Base-by-base conservation (phyloP, 1,140 invertebrate genomes). In the Aleiodes sp. region DNA sequence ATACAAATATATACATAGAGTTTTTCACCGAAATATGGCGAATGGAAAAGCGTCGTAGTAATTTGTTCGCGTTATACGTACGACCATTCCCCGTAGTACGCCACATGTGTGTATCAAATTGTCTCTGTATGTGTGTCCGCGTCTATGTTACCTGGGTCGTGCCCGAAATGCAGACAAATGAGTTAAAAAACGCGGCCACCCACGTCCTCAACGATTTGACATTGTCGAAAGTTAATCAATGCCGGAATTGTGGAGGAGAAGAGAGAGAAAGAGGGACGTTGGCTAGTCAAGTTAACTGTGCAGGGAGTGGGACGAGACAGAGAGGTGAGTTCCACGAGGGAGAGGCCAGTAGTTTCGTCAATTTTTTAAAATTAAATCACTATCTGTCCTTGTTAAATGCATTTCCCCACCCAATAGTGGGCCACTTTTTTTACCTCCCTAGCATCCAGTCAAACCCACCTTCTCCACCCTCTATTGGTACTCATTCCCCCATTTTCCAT, bases 301-400 rank as follows among this genome's bases (percentile, higher is more conserved):
- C 70, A 19, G 16, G 52, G 68, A 12, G 59, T 4, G 56, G 59
- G 65, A 9, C 31, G 43, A 31, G 26, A 43, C 9, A 41, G 16
- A 16, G 43, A n/a, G 39, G 37, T 7, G 24, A 61, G 39, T 2
- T 16, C 24, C 28, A 35, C n/a, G 37, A 37, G 62, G 60, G 21
- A 9, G 37, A 14, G 28, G 52, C 35, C 57, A 41, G 43, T 16
- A 80, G 81, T 84, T 84, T 83, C 82, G 81, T 85, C 84, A 84
- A 86, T 86, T 86, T 86, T 84, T 85, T 79, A 81, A 85, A 86
- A 86, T 86, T 84, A 84, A 85, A 86, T 85, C 83, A 86, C 84
- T 80, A 86, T 84, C 83, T 84, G 84, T 84, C 82, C 84, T 86
- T 85, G 84, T 86, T 85, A 84, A 83, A 85, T 82, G 81, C 83